Evolutionary conservation across 2,888 invertebrate species (phyloP).

Genomic region (Aleiodes testaceus): DNA sequence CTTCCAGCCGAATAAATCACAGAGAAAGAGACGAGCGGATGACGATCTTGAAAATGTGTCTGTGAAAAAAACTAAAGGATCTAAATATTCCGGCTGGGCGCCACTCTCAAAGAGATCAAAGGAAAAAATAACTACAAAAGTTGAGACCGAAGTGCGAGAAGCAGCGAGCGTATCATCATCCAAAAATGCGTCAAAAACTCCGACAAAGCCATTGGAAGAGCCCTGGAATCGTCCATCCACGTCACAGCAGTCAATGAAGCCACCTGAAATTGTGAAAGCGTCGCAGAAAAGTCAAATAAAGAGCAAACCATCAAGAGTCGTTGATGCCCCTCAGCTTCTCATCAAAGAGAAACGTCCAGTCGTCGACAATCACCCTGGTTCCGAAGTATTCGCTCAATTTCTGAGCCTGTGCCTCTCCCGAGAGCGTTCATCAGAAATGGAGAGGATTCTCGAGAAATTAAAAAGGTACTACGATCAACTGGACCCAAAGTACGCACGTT

Average conservation of each 20-base stretch:
- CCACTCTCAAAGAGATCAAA: not conserved
- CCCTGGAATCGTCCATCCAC: not conserved
- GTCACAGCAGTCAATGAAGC: not conserved
- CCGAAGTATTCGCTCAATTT: conserved; percentile 62
- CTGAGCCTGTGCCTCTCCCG: conserved; percentile 59
- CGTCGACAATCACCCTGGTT: conserved; percentile 52
- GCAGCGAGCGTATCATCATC: too few relatives aligned
- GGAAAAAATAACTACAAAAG: not conserved
- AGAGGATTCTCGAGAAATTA: conserved; percentile 59
- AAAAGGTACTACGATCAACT: conserved; percentile 61
- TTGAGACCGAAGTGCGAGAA: too few relatives aligned
- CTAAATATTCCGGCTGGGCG: too few relatives aligned
- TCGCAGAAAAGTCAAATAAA: too few relatives aligned
- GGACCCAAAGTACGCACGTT: conserved; percentile 52
- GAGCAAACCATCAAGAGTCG: too few relatives aligned
- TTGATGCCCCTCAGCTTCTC: conserved; percentile 52
- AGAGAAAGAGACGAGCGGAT: too few relatives aligned
- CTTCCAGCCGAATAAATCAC: too few relatives aligned
- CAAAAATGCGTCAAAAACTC: not conserved
- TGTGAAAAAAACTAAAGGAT: too few relatives aligned
- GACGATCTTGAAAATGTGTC: too few relatives aligned
- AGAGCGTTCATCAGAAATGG: conserved; percentile 57
- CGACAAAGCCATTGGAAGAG: not conserved
- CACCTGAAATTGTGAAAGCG: too few relatives aligned
- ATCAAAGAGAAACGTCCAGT: conserved; percentile 55